These are phyloP conservation scores for Tinamus guttatus DNA, from an alignment of 2,113 vertebrate species.

Conservation along the genomic window DNA sequence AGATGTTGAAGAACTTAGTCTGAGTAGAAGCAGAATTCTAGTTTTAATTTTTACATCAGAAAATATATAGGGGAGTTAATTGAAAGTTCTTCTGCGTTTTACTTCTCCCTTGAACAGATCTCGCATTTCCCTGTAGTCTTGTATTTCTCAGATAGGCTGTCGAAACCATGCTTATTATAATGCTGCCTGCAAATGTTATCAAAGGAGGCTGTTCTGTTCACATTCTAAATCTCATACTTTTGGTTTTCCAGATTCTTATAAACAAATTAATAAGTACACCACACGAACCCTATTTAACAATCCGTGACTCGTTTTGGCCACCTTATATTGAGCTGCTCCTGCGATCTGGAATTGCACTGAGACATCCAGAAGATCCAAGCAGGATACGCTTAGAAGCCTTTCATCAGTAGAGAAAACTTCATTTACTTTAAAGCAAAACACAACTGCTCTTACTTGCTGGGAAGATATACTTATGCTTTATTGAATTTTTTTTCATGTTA, in stretches of 20 bases:
- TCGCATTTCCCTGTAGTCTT: background rate
- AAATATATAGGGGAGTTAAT: background rate
- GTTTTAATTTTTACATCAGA: background rate
- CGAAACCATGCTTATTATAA: background rate
- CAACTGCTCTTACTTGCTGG: accelerated
- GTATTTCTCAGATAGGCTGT: background rate
- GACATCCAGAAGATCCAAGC: conserved; percentile 88
- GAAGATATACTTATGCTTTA: background rate
- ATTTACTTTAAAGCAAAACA: background rate
- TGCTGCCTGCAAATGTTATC: background rate
- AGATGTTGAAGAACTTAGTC: background rate
- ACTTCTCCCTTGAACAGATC: background rate
- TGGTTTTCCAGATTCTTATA: conserved; percentile 84
- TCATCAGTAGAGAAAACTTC: conserved; percentile 54
- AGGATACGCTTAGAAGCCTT: conserved; percentile 87
- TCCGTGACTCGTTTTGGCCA: conserved; percentile 87
- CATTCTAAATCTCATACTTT: background rate
- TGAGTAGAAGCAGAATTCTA: background rate
- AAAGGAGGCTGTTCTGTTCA: background rate
- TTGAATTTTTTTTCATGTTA: accelerated
- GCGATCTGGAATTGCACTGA: conserved; percentile 84
- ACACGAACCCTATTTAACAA: conserved; percentile 89
- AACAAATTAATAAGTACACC: conserved; percentile 82
- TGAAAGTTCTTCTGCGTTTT: background rate
- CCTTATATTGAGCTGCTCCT: conserved; percentile 93